Evolutionary conservation across 1,140 invertebrate genomes (phyloP).

Genomic region (Macrostomum lignano): DNA sequence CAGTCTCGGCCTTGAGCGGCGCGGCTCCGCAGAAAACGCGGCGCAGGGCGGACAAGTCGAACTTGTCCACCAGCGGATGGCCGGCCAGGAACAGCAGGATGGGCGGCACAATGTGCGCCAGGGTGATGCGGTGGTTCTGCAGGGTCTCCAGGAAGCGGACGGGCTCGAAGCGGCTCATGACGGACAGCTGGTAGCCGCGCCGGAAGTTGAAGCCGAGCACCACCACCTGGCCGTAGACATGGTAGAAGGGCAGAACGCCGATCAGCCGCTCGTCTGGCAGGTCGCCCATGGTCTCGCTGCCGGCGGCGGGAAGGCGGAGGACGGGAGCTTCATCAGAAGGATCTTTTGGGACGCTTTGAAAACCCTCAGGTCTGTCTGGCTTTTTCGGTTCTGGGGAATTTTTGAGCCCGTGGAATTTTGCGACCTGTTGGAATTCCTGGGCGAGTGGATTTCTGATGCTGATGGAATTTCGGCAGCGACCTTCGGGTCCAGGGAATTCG

Average conservation of each 20-base stretch:
- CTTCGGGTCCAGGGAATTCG: too few species aligned
- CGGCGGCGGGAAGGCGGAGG: background rate
- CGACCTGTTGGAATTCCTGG: too few species aligned
- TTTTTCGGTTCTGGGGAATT: too few species aligned
- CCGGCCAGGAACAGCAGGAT: slow-evolving; percentile 22
- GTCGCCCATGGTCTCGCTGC: background rate
- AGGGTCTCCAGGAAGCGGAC: background rate
- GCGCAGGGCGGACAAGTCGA: slow-evolving; percentile 12
- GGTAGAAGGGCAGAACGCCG: slow-evolving; percentile 47
- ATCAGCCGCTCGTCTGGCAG: slow-evolving; percentile 26
- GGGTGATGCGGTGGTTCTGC: background rate
- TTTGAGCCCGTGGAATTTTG: too few species aligned
- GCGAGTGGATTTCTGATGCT: too few species aligned
- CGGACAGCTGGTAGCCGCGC: background rate
- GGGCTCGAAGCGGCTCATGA: background rate
- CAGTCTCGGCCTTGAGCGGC: slow-evolving; percentile 15
- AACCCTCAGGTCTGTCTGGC: too few species aligned
- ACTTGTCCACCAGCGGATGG: slow-evolving; percentile 17
- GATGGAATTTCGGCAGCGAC: too few species aligned
- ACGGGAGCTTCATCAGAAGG: too few species aligned
- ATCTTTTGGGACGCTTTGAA: too few species aligned
- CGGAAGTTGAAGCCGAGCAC: slow-evolving; percentile 10
- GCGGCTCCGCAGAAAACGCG: slow-evolving; percentile 16
- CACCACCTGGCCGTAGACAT: slow-evolving; percentile 44
- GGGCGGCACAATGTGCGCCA: slow-evolving; percentile 15